Evolutionary conservation across 2,113 vertebrate species (phyloP), one percentile per base, ranked within the genome.

Genomic region (Leiothrix lutea): DNA sequence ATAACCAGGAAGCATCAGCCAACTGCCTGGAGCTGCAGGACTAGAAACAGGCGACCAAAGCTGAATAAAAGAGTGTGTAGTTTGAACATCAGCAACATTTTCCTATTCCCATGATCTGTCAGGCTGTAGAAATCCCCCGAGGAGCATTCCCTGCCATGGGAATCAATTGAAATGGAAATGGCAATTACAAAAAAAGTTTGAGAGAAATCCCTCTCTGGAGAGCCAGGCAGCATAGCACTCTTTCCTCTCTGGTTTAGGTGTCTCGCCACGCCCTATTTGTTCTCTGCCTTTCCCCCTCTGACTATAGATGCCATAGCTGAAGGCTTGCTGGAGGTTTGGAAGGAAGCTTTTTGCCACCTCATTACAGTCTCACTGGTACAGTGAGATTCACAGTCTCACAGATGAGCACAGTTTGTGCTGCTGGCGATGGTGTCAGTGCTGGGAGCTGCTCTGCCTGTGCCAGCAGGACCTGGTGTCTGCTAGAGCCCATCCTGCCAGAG

Each of bases 81-180:
- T 71, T 70, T 22, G 75, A 93, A 45, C 69, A 74, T 88, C 90
- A 92, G 64, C 79, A 81, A 48, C 31, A 67, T 92, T 51, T 90
- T 84, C 80, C 80, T 84, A 61, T 90, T 96, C 90, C 88, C 90
- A 84, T 93, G 86, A 45, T 95, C 82, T 90, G 75, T 79, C 72
- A 64, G 75, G 61, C 92, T 88, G 82, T n/a, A 78, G 86, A 92
- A 95, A 88, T 92, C 36, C 95, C 94, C 86, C 40, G 74, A 92
- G 92, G 88, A 95, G 57, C 51, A 15, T 84, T 90, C 75, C 40
- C 80, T 90, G 92, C 86, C 86, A 88, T 91, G 94, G 80, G 90
- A 95, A 88, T 95, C 82, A 66, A 65, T 84, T 84, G 88, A 94
- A 93, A 96, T 95, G 66, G 81, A 85, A 96, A 93, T 86, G 72